These are phyloP conservation scores for Myiotriccus ornatus DNA, from an alignment of 2,797 vertebrate species.

Conservation along the genomic window DNA sequence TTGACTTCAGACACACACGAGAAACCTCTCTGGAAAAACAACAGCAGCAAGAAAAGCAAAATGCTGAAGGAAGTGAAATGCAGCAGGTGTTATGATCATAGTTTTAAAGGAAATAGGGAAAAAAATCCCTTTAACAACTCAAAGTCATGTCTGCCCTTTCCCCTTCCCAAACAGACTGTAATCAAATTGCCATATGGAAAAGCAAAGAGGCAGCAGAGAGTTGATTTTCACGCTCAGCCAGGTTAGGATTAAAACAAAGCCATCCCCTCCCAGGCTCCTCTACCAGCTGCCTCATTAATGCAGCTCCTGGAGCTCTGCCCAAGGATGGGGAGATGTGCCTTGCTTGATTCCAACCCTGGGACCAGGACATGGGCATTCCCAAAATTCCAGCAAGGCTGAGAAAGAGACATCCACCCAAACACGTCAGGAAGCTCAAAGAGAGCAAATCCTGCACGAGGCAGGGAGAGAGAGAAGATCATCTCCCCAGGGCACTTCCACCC, in stretches of 20 bases:
- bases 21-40: neutral
- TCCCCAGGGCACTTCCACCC: neutral
- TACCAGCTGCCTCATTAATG: neutral
- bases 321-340: neutral
- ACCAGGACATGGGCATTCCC: neutral
- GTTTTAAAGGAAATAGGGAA: neutral
- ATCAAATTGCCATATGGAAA: neutral
- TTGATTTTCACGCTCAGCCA: neutral
- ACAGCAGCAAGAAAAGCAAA: neutral
- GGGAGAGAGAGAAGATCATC: neutral
- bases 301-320: neutral
- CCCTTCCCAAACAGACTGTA: neutral
- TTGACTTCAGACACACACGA: neutral
- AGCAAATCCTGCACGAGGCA: neutral
- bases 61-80: neutral
- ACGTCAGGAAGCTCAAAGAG: neutral
- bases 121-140: neutral
- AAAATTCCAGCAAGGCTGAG: neutral
- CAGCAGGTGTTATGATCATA: neutral
- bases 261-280: neutral
- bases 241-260: conserved; percentile 19
- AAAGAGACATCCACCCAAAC: neutral
- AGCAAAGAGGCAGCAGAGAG: neutral
- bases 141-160: neutral
- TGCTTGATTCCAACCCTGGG: neutral